Evolutionary conservation across 2,888 invertebrate genomes (phyloP).

Genomic region (Drosophila lacicola): DNA sequence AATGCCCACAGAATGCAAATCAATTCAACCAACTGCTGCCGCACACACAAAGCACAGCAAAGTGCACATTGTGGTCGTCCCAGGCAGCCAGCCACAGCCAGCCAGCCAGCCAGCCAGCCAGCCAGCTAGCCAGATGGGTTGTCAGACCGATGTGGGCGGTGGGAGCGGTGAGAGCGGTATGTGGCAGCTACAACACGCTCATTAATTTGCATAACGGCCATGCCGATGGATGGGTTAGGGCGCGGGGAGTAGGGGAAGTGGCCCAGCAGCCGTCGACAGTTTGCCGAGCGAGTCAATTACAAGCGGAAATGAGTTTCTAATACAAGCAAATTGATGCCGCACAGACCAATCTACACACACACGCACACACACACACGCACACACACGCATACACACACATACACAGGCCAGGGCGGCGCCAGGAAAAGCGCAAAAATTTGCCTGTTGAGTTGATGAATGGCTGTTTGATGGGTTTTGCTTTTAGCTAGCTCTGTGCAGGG

Average conservation of each 20-base stretch:
- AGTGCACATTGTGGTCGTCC: slow-evolving; percentile 17
- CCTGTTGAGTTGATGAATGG: slow-evolving; percentile 70
- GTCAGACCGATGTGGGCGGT: too few relatives aligned
- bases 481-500: slow-evolving; percentile 6
- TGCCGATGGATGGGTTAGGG: slow-evolving; percentile 2
- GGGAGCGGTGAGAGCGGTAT: neutral
- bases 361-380: slow-evolving; percentile 1
- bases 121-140: neutral
- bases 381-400: slow-evolving; percentile 1
- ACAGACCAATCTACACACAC: slow-evolving; percentile 21
- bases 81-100: neutral
- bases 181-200: slow-evolving; percentile 27
- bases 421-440: slow-evolving; percentile 54
- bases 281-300: slow-evolving; percentile 69
- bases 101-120: neutral
- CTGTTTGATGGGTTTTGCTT: slow-evolving; percentile 52
- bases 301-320: slow-evolving; percentile 76
- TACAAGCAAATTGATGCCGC: slow-evolving; percentile 65
- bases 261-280: slow-evolving; percentile 42
- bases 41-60: neutral
- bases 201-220: slow-evolving; percentile 67
- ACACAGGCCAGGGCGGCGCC: slow-evolving; percentile 12
- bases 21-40: slow-evolving; percentile 36
- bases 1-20: slow-evolving; percentile 45
- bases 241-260: neutral